A percentile compares a stretch with the other conserved stretches of the same genome.
phyloP scores from a whole-genome alignment of 2,888 invertebrate species.

The Cosmia pyralina region DNA sequence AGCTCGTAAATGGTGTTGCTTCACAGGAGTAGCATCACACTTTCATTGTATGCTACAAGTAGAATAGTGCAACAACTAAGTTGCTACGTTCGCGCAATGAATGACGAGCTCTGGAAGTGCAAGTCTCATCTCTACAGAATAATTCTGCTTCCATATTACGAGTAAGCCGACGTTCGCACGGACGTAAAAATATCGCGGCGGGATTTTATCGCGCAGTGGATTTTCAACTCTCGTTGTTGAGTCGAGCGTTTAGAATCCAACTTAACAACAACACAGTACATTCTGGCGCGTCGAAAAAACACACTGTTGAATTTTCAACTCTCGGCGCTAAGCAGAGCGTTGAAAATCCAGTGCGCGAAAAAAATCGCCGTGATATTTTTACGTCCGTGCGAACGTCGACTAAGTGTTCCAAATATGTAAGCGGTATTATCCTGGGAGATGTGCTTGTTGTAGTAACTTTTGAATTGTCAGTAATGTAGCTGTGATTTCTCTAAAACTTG shows the following conservation, averaged over 20 bases:
- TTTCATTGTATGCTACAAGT: slow-evolving; percentile 4
- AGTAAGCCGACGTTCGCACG: too few species aligned
- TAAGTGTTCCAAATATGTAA: slow-evolving; percentile 22
- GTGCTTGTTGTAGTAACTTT: background rate
- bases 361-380: too few species aligned
- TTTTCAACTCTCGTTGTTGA: too few species aligned
- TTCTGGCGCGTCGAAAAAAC: too few species aligned
- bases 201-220: too few species aligned
- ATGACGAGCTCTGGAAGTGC: slow-evolving; percentile 9
- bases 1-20: background rate
- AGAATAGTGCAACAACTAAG: slow-evolving; percentile 17
- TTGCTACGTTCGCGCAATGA: slow-evolving; percentile 25
- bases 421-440: background rate
- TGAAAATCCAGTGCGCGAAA: too few species aligned
- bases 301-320: too few species aligned
- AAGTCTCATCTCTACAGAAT: slow-evolving; percentile 18
- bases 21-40: slow-evolving; percentile 8
- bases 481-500: background rate
- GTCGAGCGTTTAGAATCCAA: too few species aligned
- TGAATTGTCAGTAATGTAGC: background rate
- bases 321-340: too few species aligned
- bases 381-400: too few species aligned
- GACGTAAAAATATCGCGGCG: too few species aligned
- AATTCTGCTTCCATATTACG: slow-evolving; percentile 12
- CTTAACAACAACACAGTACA: too few species aligned